Conservation (phyloP, 2,888 invertebrate species). For the Amphipyra tragopoginis region DNA sequence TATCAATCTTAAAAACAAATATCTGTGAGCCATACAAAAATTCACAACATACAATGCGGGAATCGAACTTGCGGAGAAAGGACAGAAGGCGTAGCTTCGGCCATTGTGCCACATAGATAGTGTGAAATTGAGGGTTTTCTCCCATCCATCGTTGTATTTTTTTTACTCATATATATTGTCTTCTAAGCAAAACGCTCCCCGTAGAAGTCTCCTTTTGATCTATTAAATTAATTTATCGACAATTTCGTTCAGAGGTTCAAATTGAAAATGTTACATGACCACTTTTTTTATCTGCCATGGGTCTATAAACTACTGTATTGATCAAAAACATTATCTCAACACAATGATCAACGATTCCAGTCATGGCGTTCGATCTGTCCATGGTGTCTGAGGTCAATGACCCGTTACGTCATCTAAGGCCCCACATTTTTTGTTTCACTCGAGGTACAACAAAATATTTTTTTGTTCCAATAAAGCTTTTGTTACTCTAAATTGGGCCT, state of each 20-base stretch:
- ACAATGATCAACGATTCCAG: slow-evolving; percentile 70
- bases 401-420: slow-evolving; percentile 83
- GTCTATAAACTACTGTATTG: slow-evolving; percentile 60
- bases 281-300: slow-evolving; percentile 31
- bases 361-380: slow-evolving; percentile 73
- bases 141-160: too few species aligned
- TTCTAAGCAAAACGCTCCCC: too few species aligned
- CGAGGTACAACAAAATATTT: slow-evolving; percentile 58
- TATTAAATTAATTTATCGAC: not conserved
- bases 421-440: slow-evolving; percentile 74
- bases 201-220: too few species aligned
- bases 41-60: too few species aligned
- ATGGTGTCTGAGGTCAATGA: slow-evolving; percentile 74
- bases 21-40: too few species aligned
- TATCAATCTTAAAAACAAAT: too few species aligned
- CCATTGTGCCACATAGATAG: too few species aligned
- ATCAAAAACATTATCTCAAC: slow-evolving; percentile 57
- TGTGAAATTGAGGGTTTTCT: too few species aligned
- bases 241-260: not conserved
- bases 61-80: too few species aligned
- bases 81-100: too few species aligned
- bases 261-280: slow-evolving; percentile 5
- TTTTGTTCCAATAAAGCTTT: slow-evolving; percentile 53
- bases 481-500: slow-evolving; percentile 36
- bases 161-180: too few species aligned